Evolutionary conservation across 1,140 invertebrate species (phyloP), one percentile per base, ranked within the genome.

Genomic region (Xylocopa sonorina): DNA sequence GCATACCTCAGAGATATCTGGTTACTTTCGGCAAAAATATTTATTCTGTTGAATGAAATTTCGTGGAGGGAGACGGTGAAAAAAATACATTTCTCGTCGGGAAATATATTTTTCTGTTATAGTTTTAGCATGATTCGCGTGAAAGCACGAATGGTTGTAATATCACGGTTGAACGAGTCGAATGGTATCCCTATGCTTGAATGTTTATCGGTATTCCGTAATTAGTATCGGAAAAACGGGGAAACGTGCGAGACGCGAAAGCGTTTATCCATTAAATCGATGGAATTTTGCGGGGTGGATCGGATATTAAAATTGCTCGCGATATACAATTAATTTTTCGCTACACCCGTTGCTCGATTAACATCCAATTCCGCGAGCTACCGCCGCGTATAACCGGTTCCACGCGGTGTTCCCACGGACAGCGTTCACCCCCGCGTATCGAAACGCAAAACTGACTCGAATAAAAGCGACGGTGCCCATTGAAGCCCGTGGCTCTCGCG

Each of bases 241-340:
- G 16, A n/a, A 38, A 46, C 27, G 7, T 24, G 29, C 46, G 48
- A 1, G 50, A 18, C 32, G 41, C 32, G n/a, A 27, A 69, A 53
- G 51, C 34, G 7, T 55, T 57, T 57, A 71, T 43, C 38, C 51
- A n/a, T 57, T 57, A 71, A 71, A 71, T 57, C 62, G 73, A 41
- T 53, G 60, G 62, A 75, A 77, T 68, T 68, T 73, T 60, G 38
- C 41, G n/a, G 41, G 24, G 29, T 32, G 58, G 24, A 51, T 64
- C 24, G 24, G 18, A 57, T 76, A 67, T 76, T 55, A 76, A 76
- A 76, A 67, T 67, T 34, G 50, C 18, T 24, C 51, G 21, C 38
- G 63, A 67, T 55, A 46, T 74, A 51, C 72, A 53, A 74, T 64
- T 64, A 74, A 64, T 64, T 74, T 74, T 74, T 74, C 72, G 72